Percentiles rank a stretch among this genome's conserved stretches.
Evolutionary conservation across 2,797 vertebrate species (phyloP).

Genomic region (Nannoperca obscura): DNA sequence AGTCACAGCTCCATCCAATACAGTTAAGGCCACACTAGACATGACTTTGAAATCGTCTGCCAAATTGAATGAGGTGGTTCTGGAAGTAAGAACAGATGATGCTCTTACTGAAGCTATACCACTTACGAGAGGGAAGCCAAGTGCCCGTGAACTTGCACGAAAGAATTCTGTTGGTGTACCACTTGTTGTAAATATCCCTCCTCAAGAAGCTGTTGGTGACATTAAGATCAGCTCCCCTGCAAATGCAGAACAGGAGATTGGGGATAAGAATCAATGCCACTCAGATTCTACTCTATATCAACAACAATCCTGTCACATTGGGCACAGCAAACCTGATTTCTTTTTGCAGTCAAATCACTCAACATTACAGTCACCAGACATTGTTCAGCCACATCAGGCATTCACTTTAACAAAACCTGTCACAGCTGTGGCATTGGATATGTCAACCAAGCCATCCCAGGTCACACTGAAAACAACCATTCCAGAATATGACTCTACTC

Average conservation of each 20-base stretch:
- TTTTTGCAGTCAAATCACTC: constrained; percentile 31
- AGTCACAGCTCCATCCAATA: constrained; percentile 65
- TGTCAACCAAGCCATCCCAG: constrained; percentile 73
- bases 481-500: constrained; percentile 23
- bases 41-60: constrained; percentile 61
- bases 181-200: constrained; percentile 63
- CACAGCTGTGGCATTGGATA: constrained; percentile 78
- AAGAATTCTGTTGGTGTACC: constrained; percentile 70
- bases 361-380: constrained; percentile 6
- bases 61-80: constrained; percentile 25
- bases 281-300: constrained; percentile 40
- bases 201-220: constrained; percentile 39
- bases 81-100: constrained; percentile 5
- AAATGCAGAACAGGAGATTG: constrained; percentile 29
- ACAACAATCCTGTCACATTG: neutral
- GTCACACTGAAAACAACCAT: constrained; percentile 2
- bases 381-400: constrained; percentile 31
- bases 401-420: constrained; percentile 64
- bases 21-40: constrained; percentile 63
- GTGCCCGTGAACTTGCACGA: constrained; percentile 54
- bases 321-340: constrained; percentile 29
- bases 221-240: constrained; percentile 10
- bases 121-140: constrained; percentile 66
- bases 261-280: constrained; percentile 22
- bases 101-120: constrained; percentile 61